Base-by-base conservation (phyloP, 1,140 invertebrate species). In the Thaumetopoea pityocampa region DNA sequence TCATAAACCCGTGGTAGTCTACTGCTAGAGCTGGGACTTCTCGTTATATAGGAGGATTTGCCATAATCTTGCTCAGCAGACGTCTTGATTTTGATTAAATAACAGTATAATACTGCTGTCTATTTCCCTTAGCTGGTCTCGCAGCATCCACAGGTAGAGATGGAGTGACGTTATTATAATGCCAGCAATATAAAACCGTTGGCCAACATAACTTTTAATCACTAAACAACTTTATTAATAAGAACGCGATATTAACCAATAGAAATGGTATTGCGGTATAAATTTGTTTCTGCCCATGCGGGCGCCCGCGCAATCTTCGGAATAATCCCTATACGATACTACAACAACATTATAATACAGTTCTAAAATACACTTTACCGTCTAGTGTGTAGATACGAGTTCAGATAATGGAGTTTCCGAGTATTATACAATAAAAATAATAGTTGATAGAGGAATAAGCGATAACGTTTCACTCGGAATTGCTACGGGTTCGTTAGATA, bases 181-280 rank as follows among this genome's bases (percentile, higher is more conserved):
- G n/a, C n/a, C 9, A 9, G 22, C 22, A 46, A 33, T 12, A 46
- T 35, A 55, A 71, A 73, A 68, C 71, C 71, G 71, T 76, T 72
- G 72, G 64, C 71, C 68, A 67, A 58, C 67, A 74, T 70, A 37
- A 33, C 6, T 26, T 18, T 20, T 19, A 37, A 38, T 37, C 44
- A 37, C 59, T 65, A 72, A 70, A 72, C 63, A 67, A 70, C 43
- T 30, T 17, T 48, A 61, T 72, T 71, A 72, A 76, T 70, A 68
- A 44, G 56, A 72, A 72, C 57, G 57, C 62, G 44, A 73, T 77
- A 70, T 54, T 47, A 51, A 56, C 61, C 44, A 67, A 70, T 68
- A 66, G 62, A 54, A 63, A 71, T 70, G 70, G 66, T 71, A 69
- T 61, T 59, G 48, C 47, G 36, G 51, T 53, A 55, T 66, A 60